Evolutionary conservation across 2,797 vertebrate species (phyloP), one percentile per base, ranked within the genome.

Genomic region (Eulemur mongoz): DNA sequence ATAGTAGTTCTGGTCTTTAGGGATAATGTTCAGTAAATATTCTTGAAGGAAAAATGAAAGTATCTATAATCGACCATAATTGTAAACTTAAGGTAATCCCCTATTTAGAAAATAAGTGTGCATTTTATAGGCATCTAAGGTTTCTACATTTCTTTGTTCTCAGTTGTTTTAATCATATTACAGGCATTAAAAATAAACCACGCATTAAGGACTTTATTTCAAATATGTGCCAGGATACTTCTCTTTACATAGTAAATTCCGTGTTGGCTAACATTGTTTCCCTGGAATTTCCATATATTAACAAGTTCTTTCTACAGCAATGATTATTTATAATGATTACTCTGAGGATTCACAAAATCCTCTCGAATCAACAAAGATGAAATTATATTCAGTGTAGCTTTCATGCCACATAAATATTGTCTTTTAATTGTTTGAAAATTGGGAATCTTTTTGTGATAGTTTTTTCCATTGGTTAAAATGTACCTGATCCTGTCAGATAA

Each of bases 401-500:
- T 73, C 57, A 54, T 84, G 80, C 40, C 27, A 59, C 25, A 10
- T 52, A 14, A 38, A 61, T 90, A 78, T 54, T 93, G 15, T 48
- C 40, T 89, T 93, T 38, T 83, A 76, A 90, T 96, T 67, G 35
- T 82, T 94, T 88, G 76, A 95, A 96, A 93, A 78, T 70, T 54
- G 35, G 86, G 40, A 20, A 43, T 57, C 12, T 48, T 4, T 38
- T 45, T 73, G 72, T 48, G 30, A 20, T 69, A 7, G 48, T 38
- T 67, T 75, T 50, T 73, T 12, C 45, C 50, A 8, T 70, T 76
- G 22, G 50, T 59, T 84, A 84, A 45, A 72, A 30, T 76, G 54
- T 3, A 25, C 61, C 35, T 9, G 38, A 75, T 82, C 32, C 15
- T 93, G 86, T 94, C 45, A 32, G 57, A 4, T 70, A 59, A 85